Conservation (phyloP, 2,113 vertebrate species). For the Erythrocebus patas region DNA sequence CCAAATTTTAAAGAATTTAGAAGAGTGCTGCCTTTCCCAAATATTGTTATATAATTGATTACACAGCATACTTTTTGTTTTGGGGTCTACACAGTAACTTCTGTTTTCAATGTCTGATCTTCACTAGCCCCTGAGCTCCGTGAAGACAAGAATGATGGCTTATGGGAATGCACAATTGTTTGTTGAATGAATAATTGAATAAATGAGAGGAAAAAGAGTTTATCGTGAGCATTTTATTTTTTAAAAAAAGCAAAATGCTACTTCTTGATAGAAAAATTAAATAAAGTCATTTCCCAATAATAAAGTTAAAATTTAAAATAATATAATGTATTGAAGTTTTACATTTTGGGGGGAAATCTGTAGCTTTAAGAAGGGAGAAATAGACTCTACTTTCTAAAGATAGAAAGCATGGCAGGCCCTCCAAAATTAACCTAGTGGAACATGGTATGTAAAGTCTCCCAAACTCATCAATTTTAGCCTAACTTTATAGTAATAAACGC, state of each 20-base stretch:
- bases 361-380: constrained; percentile 33
- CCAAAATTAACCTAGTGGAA: constrained; percentile 32
- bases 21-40: background rate
- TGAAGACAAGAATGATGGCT: background rate
- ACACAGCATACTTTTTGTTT: background rate
- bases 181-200: constrained; percentile 4
- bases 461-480: constrained; percentile 15
- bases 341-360: background rate
- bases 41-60: background rate
- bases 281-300: constrained; percentile 31
- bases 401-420: background rate
- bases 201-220: background rate
- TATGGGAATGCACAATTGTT: background rate
- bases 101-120: background rate
- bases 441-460: background rate
- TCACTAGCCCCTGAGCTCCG: background rate
- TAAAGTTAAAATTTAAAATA: constrained; percentile 25
- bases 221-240: background rate
- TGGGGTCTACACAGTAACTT: background rate
- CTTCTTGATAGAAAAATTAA: constrained; percentile 29
- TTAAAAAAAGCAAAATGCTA: background rate
- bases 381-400: constrained; percentile 12
- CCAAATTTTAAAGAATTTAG: background rate
- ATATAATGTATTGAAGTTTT: background rate
- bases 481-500: constrained; percentile 16